Conservation (phyloP, 2,888 invertebrate species). For the Protodeltote pygarga region DNA sequence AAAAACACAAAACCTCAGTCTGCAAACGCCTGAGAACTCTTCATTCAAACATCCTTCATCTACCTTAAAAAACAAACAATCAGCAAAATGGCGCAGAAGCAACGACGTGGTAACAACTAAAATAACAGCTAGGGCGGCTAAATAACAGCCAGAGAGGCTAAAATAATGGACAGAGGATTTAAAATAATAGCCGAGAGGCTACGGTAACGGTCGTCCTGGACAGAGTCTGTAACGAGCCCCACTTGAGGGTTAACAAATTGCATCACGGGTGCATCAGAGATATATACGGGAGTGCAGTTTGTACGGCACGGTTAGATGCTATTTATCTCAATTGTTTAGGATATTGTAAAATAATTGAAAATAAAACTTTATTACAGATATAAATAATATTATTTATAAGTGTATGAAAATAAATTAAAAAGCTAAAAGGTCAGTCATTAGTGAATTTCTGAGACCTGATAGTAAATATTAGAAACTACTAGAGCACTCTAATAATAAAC, state of each 20-base stretch:
- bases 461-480: too few relatives aligned
- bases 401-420: too few relatives aligned
- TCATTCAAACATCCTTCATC: constrained; percentile 19
- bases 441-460: too few relatives aligned
- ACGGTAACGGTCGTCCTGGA: constrained; percentile 17
- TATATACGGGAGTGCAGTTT: constrained; percentile 4
- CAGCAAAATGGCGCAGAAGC: constrained; percentile 16
- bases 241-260: constrained; percentile 44
- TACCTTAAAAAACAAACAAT: constrained; percentile 26
- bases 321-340: background rate
- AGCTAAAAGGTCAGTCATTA: too few relatives aligned
- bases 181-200: constrained; percentile 23
- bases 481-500: too few relatives aligned
- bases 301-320: background rate
- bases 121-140: constrained; percentile 6
- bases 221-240: constrained; percentile 25
- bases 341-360: too few relatives aligned
- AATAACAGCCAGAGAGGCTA: constrained; percentile 13
- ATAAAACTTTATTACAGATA: too few relatives aligned
- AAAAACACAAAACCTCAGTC: background rate
- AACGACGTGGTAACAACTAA: constrained; percentile 11
- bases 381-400: too few relatives aligned
- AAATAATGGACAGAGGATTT: constrained; percentile 21
- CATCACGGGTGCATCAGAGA: constrained; percentile 39
- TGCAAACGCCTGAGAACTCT: constrained; percentile 10